These are phyloP conservation scores for Erpornis zantholeuca DNA, from an alignment of 2,113 vertebrate species.

Conservation along the genomic window DNA sequence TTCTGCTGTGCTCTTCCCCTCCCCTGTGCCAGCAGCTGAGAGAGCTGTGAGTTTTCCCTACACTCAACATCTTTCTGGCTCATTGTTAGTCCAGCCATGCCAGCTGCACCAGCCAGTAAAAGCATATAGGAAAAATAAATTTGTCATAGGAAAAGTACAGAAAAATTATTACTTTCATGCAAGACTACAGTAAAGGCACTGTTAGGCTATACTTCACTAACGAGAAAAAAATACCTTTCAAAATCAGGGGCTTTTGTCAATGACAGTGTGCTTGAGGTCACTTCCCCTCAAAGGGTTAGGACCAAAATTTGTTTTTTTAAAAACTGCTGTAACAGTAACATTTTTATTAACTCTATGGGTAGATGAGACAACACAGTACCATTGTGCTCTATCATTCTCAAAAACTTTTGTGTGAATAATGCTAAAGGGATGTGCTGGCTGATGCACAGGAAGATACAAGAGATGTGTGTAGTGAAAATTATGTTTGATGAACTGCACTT, in stretches of 20 bases:
- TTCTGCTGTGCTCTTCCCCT: conserved; percentile 54
- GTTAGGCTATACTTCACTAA: conserved; percentile 55
- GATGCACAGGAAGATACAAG: not conserved
- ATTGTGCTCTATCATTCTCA: not conserved
- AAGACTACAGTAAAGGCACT: conserved; percentile 73
- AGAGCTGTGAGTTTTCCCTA: conserved; percentile 60
- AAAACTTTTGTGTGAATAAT: not conserved
- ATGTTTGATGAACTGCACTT: not conserved
- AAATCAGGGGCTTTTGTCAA: conserved; percentile 21
- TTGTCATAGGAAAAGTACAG: conserved; percentile 78
- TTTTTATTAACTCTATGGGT: not conserved
- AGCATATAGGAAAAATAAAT: conserved; percentile 83
- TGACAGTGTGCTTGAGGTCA: conserved; percentile 4
- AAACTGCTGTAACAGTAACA: not conserved
- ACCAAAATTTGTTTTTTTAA: not conserved
- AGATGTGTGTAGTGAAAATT: not conserved
- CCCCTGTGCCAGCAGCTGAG: conserved; percentile 52
- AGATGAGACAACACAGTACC: not conserved
- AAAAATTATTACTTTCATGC: conserved; percentile 70
- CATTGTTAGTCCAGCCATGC: conserved; percentile 70
- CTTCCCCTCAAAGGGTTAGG: not conserved
- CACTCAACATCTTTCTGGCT: conserved; percentile 74
- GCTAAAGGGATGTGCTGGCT: not conserved
- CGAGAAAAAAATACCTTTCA: conserved; percentile 55
- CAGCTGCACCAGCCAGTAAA: conserved; percentile 75